phyloP scores from a whole-genome alignment of 1,140 invertebrate species.

The Drosophila sucinea region DNA sequence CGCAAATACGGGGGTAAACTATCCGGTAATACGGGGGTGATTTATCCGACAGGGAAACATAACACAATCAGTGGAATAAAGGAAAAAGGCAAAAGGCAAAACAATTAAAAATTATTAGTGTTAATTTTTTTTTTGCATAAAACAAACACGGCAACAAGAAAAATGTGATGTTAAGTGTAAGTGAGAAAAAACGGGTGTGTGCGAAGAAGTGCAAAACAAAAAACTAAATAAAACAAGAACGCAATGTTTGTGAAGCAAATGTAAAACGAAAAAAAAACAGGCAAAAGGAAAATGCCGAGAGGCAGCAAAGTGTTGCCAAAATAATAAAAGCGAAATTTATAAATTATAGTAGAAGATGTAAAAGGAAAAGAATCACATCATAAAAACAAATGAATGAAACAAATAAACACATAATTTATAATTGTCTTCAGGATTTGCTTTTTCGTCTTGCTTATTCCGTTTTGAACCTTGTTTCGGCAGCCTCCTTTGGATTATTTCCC shows the following conservation, averaged over 20 bases:
- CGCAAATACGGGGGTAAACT: background rate
- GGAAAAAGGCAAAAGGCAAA: slow-evolving; percentile 10
- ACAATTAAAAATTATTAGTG: slow-evolving; percentile 17
- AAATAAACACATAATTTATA: slow-evolving; percentile 1
- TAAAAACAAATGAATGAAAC: background rate
- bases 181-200: slow-evolving; percentile 33
- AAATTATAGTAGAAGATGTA: background rate
- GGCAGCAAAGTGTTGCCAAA: slow-evolving; percentile 37
- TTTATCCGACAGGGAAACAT: slow-evolving; percentile 9
- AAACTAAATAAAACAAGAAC: slow-evolving; percentile 2
- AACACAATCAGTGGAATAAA: slow-evolving; percentile 15
- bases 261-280: slow-evolving; percentile 35
- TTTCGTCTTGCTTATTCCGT: slow-evolving; percentile 26
- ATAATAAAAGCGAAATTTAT: slow-evolving; percentile 25
- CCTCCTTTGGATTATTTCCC: slow-evolving; percentile 28
- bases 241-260: slow-evolving; percentile 37
- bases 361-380: background rate
- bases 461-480: slow-evolving; percentile 39
- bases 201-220: background rate
- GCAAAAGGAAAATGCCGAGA: slow-evolving; percentile 55
- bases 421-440: slow-evolving; percentile 4
- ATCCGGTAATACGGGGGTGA: background rate
- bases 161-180: slow-evolving; percentile 77
- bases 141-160: slow-evolving; percentile 23
- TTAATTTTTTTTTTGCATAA: slow-evolving; percentile 14